Base-by-base conservation (phyloP, 2,888 invertebrate species). In the Drosophila dives region DNA sequence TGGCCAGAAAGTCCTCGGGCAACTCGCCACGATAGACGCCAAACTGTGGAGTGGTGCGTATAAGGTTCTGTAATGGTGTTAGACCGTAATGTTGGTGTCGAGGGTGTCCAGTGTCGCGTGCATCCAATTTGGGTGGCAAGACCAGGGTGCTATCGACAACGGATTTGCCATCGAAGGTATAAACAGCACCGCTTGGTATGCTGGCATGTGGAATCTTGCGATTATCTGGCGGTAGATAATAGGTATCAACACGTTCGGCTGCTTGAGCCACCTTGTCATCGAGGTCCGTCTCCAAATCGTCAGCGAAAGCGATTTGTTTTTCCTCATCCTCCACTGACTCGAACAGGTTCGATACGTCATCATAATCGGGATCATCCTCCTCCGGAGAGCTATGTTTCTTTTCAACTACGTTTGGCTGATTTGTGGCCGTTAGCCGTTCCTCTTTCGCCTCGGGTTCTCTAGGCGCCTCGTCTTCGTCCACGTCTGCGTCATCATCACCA, bases 111-210 rank as follows among this genome's bases (percentile, higher is more conserved):
- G 34, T 68, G 49, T 91, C 83, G 2, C 84, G 81, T 64, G 86
- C 68, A 63, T 92, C 91, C 17, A 92, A 74, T 66, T 91, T 92
- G 40, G 92, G 92, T 62, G 83, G 93, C 78, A 95, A 94, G 0
- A 95, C 95, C 51, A 95, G 90, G 1, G 94, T 94, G 26, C 94
- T 94, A 51, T 96, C 96, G 2, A 96, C 95, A 7, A 97, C 94
- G 55, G 95, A 95, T 92, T 96, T 96, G 0, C 97, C 97, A 82
- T 97, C 97, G 82, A 95, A 97, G 0, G 96, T 95, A 7, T 96
- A 95, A 33, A 96, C 95, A 0, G 95, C 95, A 29, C 94, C 94
- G n/a, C 93, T 93, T 1, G 94, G 93, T n/a, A 92, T 76, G 53
- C 81, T 84, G 29, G 90, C 77, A 38, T 91, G 81, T 15, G 89